These are phyloP conservation scores for Malurus splendens DNA, from an alignment of 2,797 vertebrate genomes.

Conservation along the genomic window DNA sequence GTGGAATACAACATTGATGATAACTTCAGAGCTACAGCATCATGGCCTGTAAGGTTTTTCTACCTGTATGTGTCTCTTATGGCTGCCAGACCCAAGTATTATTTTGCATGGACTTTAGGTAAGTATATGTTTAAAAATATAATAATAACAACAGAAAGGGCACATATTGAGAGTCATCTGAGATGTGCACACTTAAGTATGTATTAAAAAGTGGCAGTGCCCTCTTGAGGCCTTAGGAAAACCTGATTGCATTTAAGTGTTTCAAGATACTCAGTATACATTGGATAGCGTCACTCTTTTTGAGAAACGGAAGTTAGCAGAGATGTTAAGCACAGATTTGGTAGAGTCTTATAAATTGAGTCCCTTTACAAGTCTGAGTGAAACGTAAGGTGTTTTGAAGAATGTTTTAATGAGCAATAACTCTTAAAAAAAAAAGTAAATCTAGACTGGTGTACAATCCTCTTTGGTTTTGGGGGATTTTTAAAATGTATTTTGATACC, in stretches of 20 bases:
- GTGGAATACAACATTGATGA: constrained; percentile 86
- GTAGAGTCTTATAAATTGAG: not conserved
- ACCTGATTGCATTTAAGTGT: not conserved
- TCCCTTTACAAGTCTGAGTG: not conserved
- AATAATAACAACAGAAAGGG: not conserved
- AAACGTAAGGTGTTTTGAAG: not conserved
- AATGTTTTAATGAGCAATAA: not conserved
- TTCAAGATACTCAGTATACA: not conserved
- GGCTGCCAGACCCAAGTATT: constrained; percentile 95
- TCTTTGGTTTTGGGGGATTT: not conserved
- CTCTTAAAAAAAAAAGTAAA: not conserved
- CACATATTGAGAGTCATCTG: not conserved
- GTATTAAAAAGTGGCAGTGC: not conserved
- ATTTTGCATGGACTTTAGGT: constrained; percentile 98
- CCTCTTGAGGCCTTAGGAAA: constrained; percentile 53
- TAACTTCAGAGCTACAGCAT: constrained; percentile 79
- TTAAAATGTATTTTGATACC: not conserved
- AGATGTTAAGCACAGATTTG: not conserved
- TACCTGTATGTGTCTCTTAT: constrained; percentile 92
- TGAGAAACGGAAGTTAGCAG: not conserved
- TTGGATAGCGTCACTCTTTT: not conserved
- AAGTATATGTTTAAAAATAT: constrained; percentile 43
- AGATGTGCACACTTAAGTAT: not conserved
- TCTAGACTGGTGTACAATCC: not conserved
- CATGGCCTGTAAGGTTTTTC: constrained; percentile 81